Evolutionary conservation across 2,113 vertebrate species (phyloP).

Genomic region (Rhabdomys dilectus): DNA sequence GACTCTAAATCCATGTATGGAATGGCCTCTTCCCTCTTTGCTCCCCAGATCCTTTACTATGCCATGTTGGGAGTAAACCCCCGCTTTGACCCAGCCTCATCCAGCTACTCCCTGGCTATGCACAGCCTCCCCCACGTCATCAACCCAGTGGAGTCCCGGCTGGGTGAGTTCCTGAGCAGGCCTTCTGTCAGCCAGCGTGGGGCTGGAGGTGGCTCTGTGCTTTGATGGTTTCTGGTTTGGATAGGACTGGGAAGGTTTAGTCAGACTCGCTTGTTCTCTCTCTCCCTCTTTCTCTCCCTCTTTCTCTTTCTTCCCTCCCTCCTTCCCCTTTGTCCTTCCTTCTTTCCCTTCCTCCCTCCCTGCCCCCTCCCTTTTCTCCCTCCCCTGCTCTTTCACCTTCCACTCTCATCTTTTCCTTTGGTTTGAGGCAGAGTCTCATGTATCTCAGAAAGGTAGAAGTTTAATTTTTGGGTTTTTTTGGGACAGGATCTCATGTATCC

Average conservation of each 20-base stretch:
- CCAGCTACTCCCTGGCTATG: slow-evolving; percentile 91
- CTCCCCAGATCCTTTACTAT: slow-evolving; percentile 93
- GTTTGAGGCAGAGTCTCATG: background rate
- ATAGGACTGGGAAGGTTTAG: background rate
- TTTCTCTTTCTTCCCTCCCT: background rate
- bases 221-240: background rate
- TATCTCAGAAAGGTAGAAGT: background rate
- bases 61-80: slow-evolving; percentile 95
- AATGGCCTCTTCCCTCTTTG: background rate
- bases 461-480: background rate
- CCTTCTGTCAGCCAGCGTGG: background rate
- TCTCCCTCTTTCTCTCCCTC: background rate
- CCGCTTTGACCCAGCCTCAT: slow-evolving; percentile 91
- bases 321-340: no score
- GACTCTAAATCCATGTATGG: background rate
- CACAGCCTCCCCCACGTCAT: slow-evolving; percentile 97
- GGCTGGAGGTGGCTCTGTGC: background rate
- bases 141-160: slow-evolving; percentile 96
- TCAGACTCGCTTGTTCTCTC: background rate
- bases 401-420: background rate
- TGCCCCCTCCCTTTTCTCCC: no score
- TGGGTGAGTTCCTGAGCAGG: slow-evolving; percentile 88
- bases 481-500: background rate
- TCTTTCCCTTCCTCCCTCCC: no score
- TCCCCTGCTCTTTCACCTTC: no score